Evolutionary conservation across 1,140 invertebrate species (phyloP), one percentile per base, ranked within the genome.

Genomic region (Drosophila watanabei): DNA sequence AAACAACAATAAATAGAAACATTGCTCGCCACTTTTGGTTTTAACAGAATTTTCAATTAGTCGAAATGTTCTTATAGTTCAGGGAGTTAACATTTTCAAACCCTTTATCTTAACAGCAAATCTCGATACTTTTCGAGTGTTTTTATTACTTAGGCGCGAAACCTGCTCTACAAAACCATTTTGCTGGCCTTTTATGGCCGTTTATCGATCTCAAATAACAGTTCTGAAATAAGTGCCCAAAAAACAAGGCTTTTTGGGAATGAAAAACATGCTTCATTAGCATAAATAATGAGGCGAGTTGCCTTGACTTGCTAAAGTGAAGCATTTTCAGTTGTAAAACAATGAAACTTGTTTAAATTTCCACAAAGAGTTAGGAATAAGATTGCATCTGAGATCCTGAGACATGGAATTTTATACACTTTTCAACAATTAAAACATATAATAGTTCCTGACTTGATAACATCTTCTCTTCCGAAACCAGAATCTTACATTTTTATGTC

Each of bases 31-130:
- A 10, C 24, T 66, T 70, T 79, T 57, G 35, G 9, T 28, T 11
- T 37, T 16, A 0, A 8, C 5, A 51, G 33, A 59, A 60, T 82
- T 79, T 79, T 82, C 80, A 83, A 83, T 82, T 79, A 82, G 48
- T 49, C 24, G 11, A 24, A 3, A 24, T 24, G 16, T n/a, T 18
- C 14, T n/a, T n/a, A n/a, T n/a, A n/a, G n/a, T n/a, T n/a, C 4
- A 35, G 39, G 59, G 13, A 41, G 37, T 16, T 18, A 35, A 1
- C 24, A 32, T 49, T 57, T 33, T n/a, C 13, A 24, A 30, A 30
- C 69, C 58, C 69, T 75, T 75, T 37, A 64, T 63, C 49, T 63
- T 1, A 56, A 16, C 37, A 20, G n/a, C n/a, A n/a, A n/a, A 59
- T 59, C 52, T 58, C 1, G 18, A 37, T 14, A 28, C 16, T 73